A percentile compares a stretch with the other conserved stretches of the same genome.
Conservation (phyloP, 2,113 vertebrate species). For the Oxyruncus cristatus region DNA sequence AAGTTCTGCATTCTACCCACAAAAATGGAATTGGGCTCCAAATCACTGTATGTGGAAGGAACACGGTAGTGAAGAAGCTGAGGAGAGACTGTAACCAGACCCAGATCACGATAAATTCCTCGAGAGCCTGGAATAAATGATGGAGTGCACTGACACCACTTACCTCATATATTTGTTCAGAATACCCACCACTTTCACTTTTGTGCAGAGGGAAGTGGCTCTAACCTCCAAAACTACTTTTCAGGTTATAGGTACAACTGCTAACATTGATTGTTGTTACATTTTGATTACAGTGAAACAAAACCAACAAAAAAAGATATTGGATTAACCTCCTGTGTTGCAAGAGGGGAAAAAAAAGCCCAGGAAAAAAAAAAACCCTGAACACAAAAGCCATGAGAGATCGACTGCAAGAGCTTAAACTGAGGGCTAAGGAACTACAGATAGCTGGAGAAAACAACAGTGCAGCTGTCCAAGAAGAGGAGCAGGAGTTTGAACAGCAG, state of each 20-base stretch:
- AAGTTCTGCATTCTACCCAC: not conserved
- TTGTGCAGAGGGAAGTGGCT: not conserved
- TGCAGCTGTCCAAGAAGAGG: constrained; percentile 39
- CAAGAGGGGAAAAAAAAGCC: constrained; percentile 1
- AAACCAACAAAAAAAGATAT: not conserved
- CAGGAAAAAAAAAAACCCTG: not conserved
- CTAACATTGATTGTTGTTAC: not conserved
- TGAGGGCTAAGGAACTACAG: constrained; percentile 77
- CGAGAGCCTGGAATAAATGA: not conserved
- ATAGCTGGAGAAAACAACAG: constrained; percentile 32
- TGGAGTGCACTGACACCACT: not conserved
- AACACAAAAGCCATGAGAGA: constrained; percentile 80
- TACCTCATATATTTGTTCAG: not conserved
- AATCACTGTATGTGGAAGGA: not conserved
- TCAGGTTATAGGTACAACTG: not conserved
- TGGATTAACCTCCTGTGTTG: not conserved
- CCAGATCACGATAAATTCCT: not conserved
- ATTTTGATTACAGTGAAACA: constrained; percentile 12
- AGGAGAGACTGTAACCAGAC: not conserved
- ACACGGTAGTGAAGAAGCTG: not conserved
- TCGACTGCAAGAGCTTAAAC: constrained; percentile 86
- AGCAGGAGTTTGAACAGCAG: constrained; percentile 74
- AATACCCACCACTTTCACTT: not conserved
- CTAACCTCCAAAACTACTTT: not conserved
- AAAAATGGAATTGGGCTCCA: not conserved